A percentile compares a stretch with the other conserved stretches of the same genome.
These are phyloP conservation scores for Nothoprocta perdicaria DNA, from an alignment of 2,113 vertebrate genomes.

Conservation along the genomic window DNA sequence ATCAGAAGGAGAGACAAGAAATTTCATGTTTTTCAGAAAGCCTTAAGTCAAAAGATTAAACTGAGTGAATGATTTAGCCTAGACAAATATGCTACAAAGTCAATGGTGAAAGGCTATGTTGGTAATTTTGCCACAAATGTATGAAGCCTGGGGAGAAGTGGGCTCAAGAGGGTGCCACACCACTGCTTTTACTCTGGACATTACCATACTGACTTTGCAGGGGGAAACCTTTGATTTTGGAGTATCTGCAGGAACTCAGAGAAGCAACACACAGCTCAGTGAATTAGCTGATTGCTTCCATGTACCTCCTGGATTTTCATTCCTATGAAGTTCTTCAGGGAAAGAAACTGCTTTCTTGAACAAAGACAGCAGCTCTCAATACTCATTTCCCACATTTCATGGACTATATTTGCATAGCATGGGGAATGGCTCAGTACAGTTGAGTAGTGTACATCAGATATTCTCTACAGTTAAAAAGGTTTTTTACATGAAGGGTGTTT, in stretches of 20 bases:
- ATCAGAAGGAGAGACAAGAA: background rate
- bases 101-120: background rate
- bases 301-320: background rate
- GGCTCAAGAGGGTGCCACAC: background rate
- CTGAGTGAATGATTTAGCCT: background rate
- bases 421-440: background rate
- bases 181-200: background rate
- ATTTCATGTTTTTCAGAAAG: background rate
- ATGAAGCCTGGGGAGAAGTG: background rate
- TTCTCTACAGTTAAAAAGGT: background rate
- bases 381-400: background rate
- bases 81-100: background rate
- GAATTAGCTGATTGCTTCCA: background rate
- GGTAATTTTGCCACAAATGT: fast-evolving
- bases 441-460: background rate
- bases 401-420: background rate
- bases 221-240: background rate
- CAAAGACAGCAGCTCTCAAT: background rate
- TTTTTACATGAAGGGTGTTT: background rate
- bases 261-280: background rate
- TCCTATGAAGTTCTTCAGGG: background rate
- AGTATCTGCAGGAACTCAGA: background rate
- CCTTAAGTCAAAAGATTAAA: background rate
- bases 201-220: background rate
- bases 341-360: background rate